phyloP scores from a whole-genome alignment of 2,113 vertebrate genomes.

The Alouatta palliata region DNA sequence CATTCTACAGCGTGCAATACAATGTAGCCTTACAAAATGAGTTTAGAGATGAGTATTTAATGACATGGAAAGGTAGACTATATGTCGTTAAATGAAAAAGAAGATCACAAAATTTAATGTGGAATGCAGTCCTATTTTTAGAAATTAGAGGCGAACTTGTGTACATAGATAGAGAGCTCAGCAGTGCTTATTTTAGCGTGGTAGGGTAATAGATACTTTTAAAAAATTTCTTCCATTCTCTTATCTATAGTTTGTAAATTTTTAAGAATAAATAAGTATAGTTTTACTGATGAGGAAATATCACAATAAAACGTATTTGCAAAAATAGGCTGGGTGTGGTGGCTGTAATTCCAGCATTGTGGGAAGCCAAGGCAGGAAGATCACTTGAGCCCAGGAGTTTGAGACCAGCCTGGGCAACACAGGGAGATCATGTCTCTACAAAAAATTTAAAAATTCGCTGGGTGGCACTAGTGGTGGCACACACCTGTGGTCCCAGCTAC shows the following conservation, averaged over 20 bases:
- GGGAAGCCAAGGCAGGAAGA: too few relatives aligned
- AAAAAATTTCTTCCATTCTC: slow-evolving; percentile 8
- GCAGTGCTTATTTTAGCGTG: neutral
- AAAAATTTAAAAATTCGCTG: too few relatives aligned
- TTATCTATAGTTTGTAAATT: neutral
- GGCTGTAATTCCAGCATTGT: too few relatives aligned
- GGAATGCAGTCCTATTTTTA: neutral
- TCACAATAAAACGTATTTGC: neutral
- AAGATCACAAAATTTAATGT: slow-evolving; percentile 2
- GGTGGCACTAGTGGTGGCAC: too few relatives aligned
- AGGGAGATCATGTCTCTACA: too few relatives aligned
- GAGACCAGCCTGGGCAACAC: too few relatives aligned
- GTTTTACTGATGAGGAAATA: slow-evolving; percentile 26
- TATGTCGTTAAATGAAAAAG: neutral
- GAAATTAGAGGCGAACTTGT: neutral
- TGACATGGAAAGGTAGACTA: neutral
- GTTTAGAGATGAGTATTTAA: neutral
- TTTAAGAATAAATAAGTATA: neutral
- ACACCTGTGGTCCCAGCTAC: too few relatives aligned
- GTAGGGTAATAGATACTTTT: neutral
- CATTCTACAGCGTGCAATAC: neutral
- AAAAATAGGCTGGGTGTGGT: too few relatives aligned
- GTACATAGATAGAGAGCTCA: neutral
- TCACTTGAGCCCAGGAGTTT: too few relatives aligned
- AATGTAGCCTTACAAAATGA: neutral